Conservation (phyloP, 92 coral and sea anemone species). For the Umimayanthus chanpuru region DNA sequence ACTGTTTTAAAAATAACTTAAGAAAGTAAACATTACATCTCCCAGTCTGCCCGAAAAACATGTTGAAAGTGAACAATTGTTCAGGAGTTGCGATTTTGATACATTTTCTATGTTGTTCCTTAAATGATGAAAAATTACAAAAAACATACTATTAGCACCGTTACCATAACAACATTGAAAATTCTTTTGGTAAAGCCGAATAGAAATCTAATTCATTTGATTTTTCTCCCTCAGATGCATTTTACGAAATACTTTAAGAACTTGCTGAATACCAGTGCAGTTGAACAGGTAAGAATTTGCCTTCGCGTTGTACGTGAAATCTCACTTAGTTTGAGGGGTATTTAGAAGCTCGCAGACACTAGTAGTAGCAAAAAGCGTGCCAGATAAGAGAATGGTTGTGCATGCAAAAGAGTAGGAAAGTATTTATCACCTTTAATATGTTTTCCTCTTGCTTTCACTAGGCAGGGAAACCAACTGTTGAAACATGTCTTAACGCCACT, state of each 20-base stretch:
- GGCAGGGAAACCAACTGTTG: slow-evolving; percentile 95
- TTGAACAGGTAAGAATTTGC: slow-evolving; percentile 77
- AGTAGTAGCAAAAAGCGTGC: background rate
- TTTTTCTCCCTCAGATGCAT: slow-evolving; percentile 71
- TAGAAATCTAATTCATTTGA: background rate
- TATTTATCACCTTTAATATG: background rate
- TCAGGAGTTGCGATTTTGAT: no score
- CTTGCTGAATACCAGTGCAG: slow-evolving; percentile 61
- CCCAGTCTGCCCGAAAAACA: no score
- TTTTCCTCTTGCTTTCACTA: slow-evolving; percentile 16
- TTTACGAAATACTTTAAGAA: slow-evolving; percentile 85
- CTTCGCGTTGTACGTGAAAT: background rate
- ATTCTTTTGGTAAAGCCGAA: background rate
- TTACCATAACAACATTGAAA: background rate
- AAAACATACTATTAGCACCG: background rate
- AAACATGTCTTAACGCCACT: slow-evolving; percentile 74
- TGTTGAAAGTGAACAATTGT: no score
- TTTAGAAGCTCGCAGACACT: background rate
- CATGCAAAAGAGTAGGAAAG: background rate
- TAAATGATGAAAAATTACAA: no score
- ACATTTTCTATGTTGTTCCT: no score
- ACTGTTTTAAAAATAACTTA: no score
- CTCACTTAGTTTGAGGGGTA: no score
- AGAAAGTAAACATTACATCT: no score
- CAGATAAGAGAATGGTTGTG: background rate